Conservation (phyloP, 2,888 invertebrate genomes). For the Deilephila porcellus region DNA sequence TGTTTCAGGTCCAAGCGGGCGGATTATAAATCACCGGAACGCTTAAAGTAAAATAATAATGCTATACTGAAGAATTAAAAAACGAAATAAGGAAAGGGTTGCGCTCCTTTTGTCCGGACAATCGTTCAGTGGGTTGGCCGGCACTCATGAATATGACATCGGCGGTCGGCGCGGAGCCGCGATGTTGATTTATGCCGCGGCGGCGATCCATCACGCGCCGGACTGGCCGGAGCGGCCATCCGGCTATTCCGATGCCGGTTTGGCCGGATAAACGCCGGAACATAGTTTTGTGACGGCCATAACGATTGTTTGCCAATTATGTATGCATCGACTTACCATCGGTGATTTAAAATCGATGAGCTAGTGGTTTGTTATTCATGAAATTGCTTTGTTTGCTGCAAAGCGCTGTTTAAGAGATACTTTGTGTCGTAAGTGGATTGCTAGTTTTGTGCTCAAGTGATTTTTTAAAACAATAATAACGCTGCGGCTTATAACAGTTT, state of each 20-base stretch:
- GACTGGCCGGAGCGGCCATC: conserved; percentile 28
- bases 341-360: conserved; percentile 55
- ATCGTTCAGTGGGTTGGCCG: conserved; percentile 57
- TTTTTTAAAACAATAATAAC: too few relatives aligned
- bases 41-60: conserved; percentile 53
- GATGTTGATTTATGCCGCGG: conserved; percentile 71
- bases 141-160: conserved; percentile 81
- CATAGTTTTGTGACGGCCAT: conserved; percentile 44
- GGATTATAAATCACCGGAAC: conserved; percentile 54
- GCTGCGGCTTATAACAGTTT: too few relatives aligned
- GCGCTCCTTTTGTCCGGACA: conserved; percentile 53
- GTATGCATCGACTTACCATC: conserved; percentile 63
- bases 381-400: conserved; percentile 41
- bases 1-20: conserved; percentile 65
- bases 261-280: conserved; percentile 37
- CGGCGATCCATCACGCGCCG: conserved; percentile 69
- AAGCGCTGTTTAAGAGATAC: conserved; percentile 42
- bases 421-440: not conserved
- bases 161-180: conserved; percentile 65
- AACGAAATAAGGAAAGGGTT: conserved; percentile 60
- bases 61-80: conserved; percentile 57
- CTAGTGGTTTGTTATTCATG: conserved; percentile 47
- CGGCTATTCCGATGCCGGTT: conserved; percentile 31
- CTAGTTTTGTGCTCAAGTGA: not conserved
- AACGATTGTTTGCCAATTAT: conserved; percentile 57